A percentile compares a stretch with the other conserved stretches of the same genome.
phyloP scores from a whole-genome alignment of 30 jellyfish, hydroid and myxozoan genomes.

The Turritopsis dohrnii region DNA sequence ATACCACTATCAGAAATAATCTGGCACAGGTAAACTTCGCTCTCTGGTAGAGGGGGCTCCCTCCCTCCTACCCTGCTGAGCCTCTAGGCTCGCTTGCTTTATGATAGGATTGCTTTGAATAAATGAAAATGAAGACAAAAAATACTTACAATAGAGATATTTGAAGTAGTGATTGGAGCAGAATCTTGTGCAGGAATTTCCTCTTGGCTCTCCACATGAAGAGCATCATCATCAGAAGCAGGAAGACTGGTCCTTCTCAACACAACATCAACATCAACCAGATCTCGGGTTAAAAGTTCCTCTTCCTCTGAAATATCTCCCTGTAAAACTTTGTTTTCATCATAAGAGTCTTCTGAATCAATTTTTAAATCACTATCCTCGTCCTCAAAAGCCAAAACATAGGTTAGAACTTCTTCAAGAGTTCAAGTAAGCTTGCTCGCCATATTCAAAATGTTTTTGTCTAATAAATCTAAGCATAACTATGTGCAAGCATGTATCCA shows the following conservation, averaged over 20 bases:
- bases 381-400: slow-evolving; percentile 3
- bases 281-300: not conserved
- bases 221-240: no score
- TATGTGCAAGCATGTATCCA: slow-evolving; percentile 1
- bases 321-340: not conserved
- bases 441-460: not conserved
- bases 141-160: not conserved
- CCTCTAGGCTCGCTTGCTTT: not conserved
- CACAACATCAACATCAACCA: not conserved
- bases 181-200: not conserved
- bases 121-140: not conserved
- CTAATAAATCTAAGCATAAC: not conserved
- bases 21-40: not conserved
- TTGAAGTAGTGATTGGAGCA: not conserved
- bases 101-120: no score
- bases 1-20: not conserved
- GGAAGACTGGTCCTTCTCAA: not conserved
- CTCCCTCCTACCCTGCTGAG: no score
- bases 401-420: slow-evolving; percentile 3
- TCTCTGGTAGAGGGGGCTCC: no score
- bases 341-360: slow-evolving; percentile 5
- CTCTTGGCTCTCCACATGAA: not conserved
- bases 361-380: slow-evolving; percentile 2
- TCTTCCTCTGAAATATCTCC: not conserved
- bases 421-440: not conserved